These are phyloP conservation scores for Bubo scandiacus DNA, from an alignment of 2,113 vertebrate species.

Conservation along the genomic window DNA sequence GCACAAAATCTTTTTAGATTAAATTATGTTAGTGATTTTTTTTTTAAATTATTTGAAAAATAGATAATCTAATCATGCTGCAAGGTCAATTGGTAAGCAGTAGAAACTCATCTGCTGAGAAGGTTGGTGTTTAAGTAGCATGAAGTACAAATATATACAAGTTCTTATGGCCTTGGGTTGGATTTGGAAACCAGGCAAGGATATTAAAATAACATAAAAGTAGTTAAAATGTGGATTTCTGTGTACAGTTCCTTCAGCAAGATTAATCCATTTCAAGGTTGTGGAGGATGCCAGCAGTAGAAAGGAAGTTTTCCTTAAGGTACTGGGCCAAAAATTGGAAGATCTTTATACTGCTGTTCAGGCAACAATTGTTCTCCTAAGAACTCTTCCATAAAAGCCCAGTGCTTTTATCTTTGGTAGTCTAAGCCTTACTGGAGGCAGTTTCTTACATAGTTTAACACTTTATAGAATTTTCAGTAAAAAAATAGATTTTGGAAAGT, in stretches of 20 bases:
- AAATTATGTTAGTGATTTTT: neutral
- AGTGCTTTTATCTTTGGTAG: neutral
- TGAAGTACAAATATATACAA: neutral
- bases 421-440: neutral
- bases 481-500: neutral
- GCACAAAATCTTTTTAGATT: neutral
- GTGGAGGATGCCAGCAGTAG: neutral
- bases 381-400: neutral
- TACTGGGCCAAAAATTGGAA: neutral
- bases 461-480: neutral
- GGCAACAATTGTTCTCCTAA: neutral
- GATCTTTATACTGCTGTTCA: neutral
- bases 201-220: neutral
- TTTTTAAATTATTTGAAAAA: neutral
- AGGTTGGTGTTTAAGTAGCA: neutral
- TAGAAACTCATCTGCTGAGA: neutral
- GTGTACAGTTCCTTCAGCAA: neutral
- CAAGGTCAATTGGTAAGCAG: neutral
- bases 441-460: neutral
- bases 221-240: neutral
- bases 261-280: neutral
- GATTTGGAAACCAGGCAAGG: neutral
- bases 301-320: neutral
- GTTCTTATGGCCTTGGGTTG: neutral
- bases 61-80: neutral